Conservation (phyloP, 2,888 invertebrate species). For the Drosophila diplacantha region DNA sequence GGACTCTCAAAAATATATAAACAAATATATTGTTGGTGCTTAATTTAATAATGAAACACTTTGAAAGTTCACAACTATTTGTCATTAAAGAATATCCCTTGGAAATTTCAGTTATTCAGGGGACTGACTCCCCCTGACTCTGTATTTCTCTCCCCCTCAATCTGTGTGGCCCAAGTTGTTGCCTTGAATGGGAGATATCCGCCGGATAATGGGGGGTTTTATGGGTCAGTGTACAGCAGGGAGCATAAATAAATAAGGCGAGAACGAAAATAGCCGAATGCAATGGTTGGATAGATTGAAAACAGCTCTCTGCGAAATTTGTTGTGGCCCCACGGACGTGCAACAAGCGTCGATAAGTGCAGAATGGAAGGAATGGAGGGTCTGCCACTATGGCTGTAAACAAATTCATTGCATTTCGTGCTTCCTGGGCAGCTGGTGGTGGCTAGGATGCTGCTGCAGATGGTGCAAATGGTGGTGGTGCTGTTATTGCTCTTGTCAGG, state of each 20-base stretch:
- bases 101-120: not conserved
- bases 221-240: not conserved
- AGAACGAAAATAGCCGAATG: conserved; percentile 35
- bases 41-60: not conserved
- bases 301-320: conserved; percentile 39
- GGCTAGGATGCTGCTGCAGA: not conserved
- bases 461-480: conserved; percentile 2
- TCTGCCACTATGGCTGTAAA: conserved; percentile 33
- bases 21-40: too few species aligned
- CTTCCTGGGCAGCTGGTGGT: conserved; percentile 4
- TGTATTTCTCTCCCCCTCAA: not conserved
- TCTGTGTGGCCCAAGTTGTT: not conserved
- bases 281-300: conserved; percentile 36
- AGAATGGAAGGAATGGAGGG: conserved; percentile 11
- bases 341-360: conserved; percentile 44
- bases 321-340: conserved; percentile 38
- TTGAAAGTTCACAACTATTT: not conserved
- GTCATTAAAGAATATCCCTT: not conserved
- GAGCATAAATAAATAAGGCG: conserved; percentile 33
- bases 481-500: conserved; percentile 25
- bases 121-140: too few species aligned
- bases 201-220: conserved; percentile 3
- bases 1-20: not conserved
- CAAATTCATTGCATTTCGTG: conserved; percentile 31
- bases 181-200: conserved; percentile 21